Conservation (phyloP, 2,888 invertebrate genomes). For the Drosophila siamana region DNA sequence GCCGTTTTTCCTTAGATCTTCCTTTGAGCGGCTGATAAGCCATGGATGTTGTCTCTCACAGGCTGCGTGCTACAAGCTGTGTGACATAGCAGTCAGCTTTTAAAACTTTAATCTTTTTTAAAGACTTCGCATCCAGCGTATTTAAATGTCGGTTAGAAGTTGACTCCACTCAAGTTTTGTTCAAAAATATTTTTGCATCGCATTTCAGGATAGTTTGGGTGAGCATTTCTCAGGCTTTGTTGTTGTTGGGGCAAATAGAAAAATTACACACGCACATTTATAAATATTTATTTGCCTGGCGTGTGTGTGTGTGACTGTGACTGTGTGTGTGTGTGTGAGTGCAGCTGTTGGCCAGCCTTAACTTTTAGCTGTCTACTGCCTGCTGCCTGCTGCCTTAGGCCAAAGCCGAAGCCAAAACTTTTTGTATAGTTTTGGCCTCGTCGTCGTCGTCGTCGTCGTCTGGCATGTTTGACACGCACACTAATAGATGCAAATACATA, state of each 20-base stretch:
- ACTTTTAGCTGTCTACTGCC: conserved; percentile 43
- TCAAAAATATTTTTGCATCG: conserved; percentile 37
- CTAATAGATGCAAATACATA: conserved; percentile 73
- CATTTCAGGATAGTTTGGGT: conserved; percentile 20
- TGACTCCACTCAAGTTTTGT: background rate
- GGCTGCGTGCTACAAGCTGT: too few species aligned
- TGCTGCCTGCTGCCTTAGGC: conserved; percentile 55
- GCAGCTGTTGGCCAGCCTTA: conserved; percentile 54
- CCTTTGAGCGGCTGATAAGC: too few species aligned
- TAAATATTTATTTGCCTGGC: conserved; percentile 56
- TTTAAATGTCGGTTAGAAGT: conserved; percentile 15
- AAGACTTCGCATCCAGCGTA: conserved; percentile 23
- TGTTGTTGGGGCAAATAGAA: conserved; percentile 39
- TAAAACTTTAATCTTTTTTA: background rate
- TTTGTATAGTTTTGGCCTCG: conserved; percentile 65
- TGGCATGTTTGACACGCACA: conserved; percentile 55
- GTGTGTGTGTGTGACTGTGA: conserved; percentile 13
- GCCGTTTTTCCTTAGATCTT: too few species aligned
- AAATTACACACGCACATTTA: conserved; percentile 50
- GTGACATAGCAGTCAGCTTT: background rate
- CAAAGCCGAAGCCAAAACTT: conserved; percentile 58
- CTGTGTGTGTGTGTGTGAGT: conserved; percentile 16
- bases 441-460: conserved; percentile 18
- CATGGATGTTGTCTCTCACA: too few species aligned
- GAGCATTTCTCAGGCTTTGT: conserved; percentile 1